Percentiles rank a stretch among this genome's conserved stretches.
Evolutionary conservation across 2,888 invertebrate species (phyloP).

Genomic region (Petrolisthes manimaculis): DNA sequence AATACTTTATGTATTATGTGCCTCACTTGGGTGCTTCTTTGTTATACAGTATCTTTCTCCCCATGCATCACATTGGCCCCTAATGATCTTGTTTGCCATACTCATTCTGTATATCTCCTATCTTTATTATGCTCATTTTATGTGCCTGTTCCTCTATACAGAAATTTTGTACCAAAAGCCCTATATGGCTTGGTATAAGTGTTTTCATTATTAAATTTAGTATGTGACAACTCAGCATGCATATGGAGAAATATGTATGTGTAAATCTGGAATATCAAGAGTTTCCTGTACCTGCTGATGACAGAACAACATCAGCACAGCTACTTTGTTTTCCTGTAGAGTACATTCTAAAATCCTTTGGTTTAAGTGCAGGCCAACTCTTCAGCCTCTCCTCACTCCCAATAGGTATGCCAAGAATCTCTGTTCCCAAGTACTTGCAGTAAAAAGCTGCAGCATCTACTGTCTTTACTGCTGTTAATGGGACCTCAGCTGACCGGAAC

Average conservation of each 20-base stretch:
- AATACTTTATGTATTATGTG: too few relatives aligned
- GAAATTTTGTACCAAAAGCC: too few relatives aligned
- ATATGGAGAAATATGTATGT: background rate
- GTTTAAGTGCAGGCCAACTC: conserved; percentile 56
- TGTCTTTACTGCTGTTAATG: conserved; percentile 56
- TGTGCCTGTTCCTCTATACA: too few relatives aligned
- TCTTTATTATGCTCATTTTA: too few relatives aligned
- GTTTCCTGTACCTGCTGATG: conserved; percentile 58
- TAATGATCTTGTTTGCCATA: too few relatives aligned
- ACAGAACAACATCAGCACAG: conserved; percentile 63
- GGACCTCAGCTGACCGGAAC: conserved; percentile 53
- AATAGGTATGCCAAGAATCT: conserved; percentile 50
- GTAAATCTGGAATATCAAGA: background rate
- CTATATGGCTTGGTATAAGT: background rate
- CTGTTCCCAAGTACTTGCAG: conserved; percentile 47
- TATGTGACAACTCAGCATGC: background rate
- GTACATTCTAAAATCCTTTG: conserved; percentile 18
- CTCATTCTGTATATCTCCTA: too few relatives aligned
- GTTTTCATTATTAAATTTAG: background rate
- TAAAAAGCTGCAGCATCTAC: conserved; percentile 59
- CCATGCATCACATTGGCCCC: too few relatives aligned
- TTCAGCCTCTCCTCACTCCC: conserved; percentile 41
- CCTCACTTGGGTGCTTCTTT: too few relatives aligned
- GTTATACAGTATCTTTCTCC: too few relatives aligned
- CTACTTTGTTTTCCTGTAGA: conserved; percentile 10